These are phyloP conservation scores for Mellivora capensis DNA, from an alignment of 2,113 vertebrate genomes.

Conservation along the genomic window DNA sequence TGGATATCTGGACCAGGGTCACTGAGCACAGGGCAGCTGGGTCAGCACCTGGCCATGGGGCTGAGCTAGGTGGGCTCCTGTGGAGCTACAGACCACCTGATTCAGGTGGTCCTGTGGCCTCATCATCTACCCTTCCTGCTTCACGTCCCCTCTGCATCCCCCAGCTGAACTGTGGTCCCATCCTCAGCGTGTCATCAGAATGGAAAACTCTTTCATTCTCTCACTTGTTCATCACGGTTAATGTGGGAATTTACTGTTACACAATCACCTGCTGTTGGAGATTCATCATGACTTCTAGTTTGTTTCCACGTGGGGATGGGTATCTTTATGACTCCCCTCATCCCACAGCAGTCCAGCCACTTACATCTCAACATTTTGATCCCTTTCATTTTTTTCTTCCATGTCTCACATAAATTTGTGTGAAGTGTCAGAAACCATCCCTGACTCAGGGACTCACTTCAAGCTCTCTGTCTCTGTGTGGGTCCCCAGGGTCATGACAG, in stretches of 20 bases:
- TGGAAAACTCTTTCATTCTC: not conserved
- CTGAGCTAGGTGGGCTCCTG: not conserved
- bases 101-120: not conserved
- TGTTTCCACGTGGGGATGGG: not conserved
- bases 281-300: not conserved
- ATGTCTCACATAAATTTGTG: too few species aligned
- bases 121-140: not conserved
- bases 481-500: not conserved
- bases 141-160: not conserved
- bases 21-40: too few species aligned
- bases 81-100: not conserved
- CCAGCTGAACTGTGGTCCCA: not conserved
- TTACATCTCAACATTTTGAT: not conserved
- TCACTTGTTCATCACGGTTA: not conserved
- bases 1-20: too few species aligned
- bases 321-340: not conserved
- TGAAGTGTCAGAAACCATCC: too few species aligned
- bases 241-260: not conserved
- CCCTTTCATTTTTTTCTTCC: not conserved
- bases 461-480: too few species aligned
- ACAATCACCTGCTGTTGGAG: too few species aligned
- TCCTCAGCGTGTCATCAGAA: not conserved
- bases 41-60: not conserved
- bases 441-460: too few species aligned
- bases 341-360: not conserved